Conservation (phyloP, 2,113 vertebrate species). For the Heterocephalus glaber region DNA sequence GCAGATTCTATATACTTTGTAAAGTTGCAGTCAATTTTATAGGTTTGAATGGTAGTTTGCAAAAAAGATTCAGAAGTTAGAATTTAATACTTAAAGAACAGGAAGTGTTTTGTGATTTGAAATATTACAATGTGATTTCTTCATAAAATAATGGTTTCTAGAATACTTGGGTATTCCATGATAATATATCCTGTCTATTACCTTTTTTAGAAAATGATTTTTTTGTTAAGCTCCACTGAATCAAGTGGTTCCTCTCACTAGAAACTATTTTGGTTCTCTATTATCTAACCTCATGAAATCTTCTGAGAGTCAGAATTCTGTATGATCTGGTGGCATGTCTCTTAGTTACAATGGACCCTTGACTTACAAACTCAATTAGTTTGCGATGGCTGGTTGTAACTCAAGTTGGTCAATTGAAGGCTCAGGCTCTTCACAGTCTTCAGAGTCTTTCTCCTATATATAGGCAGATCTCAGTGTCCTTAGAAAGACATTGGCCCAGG, state of each 20-base stretch:
- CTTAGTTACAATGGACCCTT: not conserved
- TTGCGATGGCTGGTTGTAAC: too few species aligned
- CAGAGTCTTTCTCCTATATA: too few species aligned
- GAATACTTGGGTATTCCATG: not conserved
- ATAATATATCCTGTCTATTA: not conserved
- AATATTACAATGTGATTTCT: not conserved
- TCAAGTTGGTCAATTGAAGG: too few species aligned
- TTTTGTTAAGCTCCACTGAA: not conserved
- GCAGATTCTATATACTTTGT: not conserved
- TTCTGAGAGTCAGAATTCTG: not conserved
- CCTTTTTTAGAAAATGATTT: not conserved
- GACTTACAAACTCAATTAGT: too few species aligned
- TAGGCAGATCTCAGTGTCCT: too few species aligned
- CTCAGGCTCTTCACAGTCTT: too few species aligned
- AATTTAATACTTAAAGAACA: constrained; percentile 2
- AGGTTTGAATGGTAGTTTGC: not conserved
- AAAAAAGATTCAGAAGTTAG: not conserved
- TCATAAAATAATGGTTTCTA: not conserved
- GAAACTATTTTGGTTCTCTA: not conserved
- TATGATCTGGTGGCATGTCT: not conserved
- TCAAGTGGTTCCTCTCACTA: not conserved
- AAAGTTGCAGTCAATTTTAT: not conserved
- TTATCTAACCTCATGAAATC: not conserved
- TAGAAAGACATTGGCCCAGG: too few species aligned
- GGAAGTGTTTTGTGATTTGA: not conserved